Conservation (phyloP, 64 coral and sea anemone species). For the Montipora cactus region DNA sequence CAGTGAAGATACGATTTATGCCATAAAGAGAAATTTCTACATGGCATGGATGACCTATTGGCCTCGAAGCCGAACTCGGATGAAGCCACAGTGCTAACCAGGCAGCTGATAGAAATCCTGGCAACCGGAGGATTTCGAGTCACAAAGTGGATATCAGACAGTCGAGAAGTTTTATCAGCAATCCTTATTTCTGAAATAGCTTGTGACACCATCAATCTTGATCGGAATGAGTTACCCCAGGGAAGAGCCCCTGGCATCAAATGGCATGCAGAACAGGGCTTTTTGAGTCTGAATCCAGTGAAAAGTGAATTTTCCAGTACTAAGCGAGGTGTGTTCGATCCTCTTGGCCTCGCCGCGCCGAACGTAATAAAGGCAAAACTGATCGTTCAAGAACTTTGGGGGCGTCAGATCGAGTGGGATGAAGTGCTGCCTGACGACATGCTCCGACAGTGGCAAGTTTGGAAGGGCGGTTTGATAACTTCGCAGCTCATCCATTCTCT, state of each 20-base stretch:
- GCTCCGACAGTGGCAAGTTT: not conserved
- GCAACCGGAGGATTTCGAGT: no score
- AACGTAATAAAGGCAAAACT: slow-evolving; percentile 42
- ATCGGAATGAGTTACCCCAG: no score
- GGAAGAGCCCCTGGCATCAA: no score
- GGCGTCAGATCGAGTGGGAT: slow-evolving; percentile 1
- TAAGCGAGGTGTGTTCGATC: slow-evolving; percentile 39
- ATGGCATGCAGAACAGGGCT: not conserved
- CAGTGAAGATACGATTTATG: no score
- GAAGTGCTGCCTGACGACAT: not conserved
- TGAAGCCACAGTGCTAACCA: no score
- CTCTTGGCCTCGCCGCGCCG: not conserved
- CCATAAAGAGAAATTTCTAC: no score
- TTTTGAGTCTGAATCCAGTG: not conserved
- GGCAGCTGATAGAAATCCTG: no score
- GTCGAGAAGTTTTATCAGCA: no score
- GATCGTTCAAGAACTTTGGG: not conserved
- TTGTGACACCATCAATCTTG: no score
- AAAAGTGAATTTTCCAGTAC: not conserved
- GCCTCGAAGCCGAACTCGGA: not conserved
- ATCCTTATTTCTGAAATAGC: no score
- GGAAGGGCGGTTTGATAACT: slow-evolving; percentile 1
- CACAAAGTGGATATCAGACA: no score
- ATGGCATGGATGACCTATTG: no score
- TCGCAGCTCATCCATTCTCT: not conserved